Base-by-base conservation (phyloP, 2,888 invertebrate genomes). In the Anthoptus insignis region DNA sequence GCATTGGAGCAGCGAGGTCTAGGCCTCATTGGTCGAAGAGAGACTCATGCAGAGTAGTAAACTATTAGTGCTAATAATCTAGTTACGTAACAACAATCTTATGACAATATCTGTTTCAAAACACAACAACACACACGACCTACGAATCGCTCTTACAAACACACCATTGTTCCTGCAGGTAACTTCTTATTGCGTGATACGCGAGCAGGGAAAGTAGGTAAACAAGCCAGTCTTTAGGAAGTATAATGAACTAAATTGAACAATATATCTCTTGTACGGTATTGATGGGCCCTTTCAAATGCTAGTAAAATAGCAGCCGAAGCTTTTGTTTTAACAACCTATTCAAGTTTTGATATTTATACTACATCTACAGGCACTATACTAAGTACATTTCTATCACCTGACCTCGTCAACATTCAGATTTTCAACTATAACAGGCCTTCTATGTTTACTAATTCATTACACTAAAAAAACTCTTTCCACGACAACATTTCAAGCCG, bases 201-300 rank as follows among this genome's bases (percentile, higher is more conserved):
- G 78, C 70, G 73, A 42, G 39, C 58, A 70, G 82, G 77, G 82
- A 86, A 84, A 86, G 84, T 84, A 73, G 74, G 78, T 76, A 82
- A 80, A 82, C 80, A 75, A 80, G 74, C 68, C 75, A 68, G 71
- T 74, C 77, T 77, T 82, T 81, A 81, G 74, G 76, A 78, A 78
- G 69, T 71, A 76, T 77, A 79, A 74, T 75, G 68, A 32, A 59
- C 37, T 66, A 67, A 70, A 67, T 37, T 24, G 69, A 76, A 78
- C 77, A 76, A 76, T 74, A 69, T 65, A 56, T 56, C 67, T 58
- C 64, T 65, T 69, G 69, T 71, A 63, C 67, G 64, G 59, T 65
- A 53, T 61, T 64, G 57, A 70, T 67, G 54, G 59, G 29, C 54
- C 34, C 13, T 37, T 13, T n/a, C 22, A 37, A 22, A 13, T 37